These are phyloP conservation scores for Megalonaias nervosa DNA, from an alignment of 1,140 invertebrate species.

Conservation along the genomic window DNA sequence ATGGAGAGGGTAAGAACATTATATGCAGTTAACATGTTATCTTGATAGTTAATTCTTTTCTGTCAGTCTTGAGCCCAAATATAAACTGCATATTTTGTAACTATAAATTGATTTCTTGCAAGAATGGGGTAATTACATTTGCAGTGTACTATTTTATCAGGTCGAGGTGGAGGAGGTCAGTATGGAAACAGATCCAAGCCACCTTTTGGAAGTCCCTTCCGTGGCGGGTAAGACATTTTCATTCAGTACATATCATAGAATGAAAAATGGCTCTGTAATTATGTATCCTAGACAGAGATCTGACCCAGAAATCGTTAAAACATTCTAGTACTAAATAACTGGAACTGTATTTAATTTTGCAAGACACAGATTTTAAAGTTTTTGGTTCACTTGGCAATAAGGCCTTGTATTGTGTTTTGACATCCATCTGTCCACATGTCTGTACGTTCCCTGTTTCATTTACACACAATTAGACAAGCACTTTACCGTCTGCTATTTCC, in stretches of 20 bases:
- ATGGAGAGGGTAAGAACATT: neutral
- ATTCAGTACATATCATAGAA: neutral
- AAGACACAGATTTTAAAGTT: neutral
- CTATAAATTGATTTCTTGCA: neutral
- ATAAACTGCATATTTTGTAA: neutral
- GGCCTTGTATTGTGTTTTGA: neutral
- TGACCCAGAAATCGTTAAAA: neutral
- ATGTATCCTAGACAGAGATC: neutral
- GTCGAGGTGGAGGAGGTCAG: constrained; percentile 24
- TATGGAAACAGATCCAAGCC: constrained; percentile 27
- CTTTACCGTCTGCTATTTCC: too few species aligned
- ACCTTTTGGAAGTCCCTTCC: constrained; percentile 14
- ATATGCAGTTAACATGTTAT: neutral
- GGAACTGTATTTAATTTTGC: neutral
- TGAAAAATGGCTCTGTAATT: neutral
- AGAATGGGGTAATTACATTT: neutral
- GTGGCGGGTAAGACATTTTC: neutral
- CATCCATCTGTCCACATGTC: too few species aligned
- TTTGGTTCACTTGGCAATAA: neutral
- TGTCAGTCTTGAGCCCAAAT: neutral
- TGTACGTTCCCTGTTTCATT: too few species aligned
- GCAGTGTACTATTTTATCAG: constrained; percentile 4
- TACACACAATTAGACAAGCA: too few species aligned
- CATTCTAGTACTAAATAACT: neutral
- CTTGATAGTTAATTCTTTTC: neutral